phyloP scores from a whole-genome alignment of 2,113 vertebrate genomes.

The Tachycineta bicolor region DNA sequence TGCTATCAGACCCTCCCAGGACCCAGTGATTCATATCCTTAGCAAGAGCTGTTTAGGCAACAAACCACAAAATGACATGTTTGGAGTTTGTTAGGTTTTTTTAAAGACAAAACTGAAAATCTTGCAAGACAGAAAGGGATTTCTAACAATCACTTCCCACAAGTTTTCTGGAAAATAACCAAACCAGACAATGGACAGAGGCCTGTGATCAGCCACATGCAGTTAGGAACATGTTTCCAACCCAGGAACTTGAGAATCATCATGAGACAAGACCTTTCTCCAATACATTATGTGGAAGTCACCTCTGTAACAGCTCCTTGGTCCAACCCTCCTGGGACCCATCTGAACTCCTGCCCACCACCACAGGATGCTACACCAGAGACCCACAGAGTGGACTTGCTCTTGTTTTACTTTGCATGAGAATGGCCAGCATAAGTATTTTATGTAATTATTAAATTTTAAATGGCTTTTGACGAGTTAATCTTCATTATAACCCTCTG shows the following conservation, averaged over 20 bases:
- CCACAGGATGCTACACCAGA: accelerated
- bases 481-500: slow-evolving; percentile 23
- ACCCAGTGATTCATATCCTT: not conserved
- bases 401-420: not conserved
- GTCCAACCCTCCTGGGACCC: accelerated
- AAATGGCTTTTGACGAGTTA: not conserved
- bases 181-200: not conserved
- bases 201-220: not conserved
- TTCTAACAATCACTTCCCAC: not conserved
- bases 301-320: not conserved
- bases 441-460: slow-evolving; percentile 44
- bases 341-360: not conserved
- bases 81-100: not conserved
- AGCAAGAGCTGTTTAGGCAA: not conserved
- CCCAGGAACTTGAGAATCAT: not conserved
- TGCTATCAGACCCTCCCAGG: not conserved
- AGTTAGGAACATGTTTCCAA: not conserved
- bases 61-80: not conserved
- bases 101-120: not conserved
- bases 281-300: not conserved
- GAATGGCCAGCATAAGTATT: not conserved
- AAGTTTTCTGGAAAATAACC: not conserved
- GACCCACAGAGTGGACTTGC: not conserved
- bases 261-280: not conserved
- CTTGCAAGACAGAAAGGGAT: not conserved